phyloP scores from a whole-genome alignment of 1,140 invertebrate species.

The Drosophila orena region DNA sequence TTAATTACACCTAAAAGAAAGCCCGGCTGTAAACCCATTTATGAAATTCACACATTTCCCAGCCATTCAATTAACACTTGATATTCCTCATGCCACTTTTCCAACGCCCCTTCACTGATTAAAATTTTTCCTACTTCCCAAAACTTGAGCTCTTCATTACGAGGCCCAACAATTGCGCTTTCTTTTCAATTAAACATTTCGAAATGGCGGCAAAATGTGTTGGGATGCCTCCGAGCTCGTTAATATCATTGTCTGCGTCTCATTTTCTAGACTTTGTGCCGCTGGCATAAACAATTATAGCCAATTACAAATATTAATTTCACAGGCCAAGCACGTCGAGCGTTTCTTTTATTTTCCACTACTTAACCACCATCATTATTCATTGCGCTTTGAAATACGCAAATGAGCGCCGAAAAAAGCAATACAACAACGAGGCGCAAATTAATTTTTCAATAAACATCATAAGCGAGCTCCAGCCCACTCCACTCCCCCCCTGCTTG shows the following conservation, averaged over 20 bases:
- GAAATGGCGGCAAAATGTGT: constrained; percentile 54
- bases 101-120: constrained; percentile 40
- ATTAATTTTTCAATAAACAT: constrained; percentile 84
- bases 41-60: constrained; percentile 37
- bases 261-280: constrained; percentile 32
- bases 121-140: constrained; percentile 49
- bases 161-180: constrained; percentile 51
- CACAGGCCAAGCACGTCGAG: constrained; percentile 72
- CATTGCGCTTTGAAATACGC: constrained; percentile 80
- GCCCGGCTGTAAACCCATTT: constrained; percentile 24
- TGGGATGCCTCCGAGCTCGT: constrained; percentile 30
- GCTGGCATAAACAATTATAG: constrained; percentile 79
- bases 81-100: constrained; percentile 25
- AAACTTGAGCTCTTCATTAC: constrained; percentile 70
- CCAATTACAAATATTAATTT: constrained; percentile 84
- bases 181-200: constrained; percentile 79
- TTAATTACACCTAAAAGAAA: constrained; percentile 11
- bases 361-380: constrained; percentile 73
- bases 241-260: constrained; percentile 54
- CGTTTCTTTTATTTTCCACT: constrained; percentile 51
- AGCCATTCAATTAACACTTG: constrained; percentile 52
- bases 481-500: not conserved
- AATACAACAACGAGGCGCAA: constrained; percentile 71
- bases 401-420: constrained; percentile 66
- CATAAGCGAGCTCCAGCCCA: constrained; percentile 63